phyloP scores from a whole-genome alignment of 2,113 vertebrate genomes.

The Pica pica region DNA sequence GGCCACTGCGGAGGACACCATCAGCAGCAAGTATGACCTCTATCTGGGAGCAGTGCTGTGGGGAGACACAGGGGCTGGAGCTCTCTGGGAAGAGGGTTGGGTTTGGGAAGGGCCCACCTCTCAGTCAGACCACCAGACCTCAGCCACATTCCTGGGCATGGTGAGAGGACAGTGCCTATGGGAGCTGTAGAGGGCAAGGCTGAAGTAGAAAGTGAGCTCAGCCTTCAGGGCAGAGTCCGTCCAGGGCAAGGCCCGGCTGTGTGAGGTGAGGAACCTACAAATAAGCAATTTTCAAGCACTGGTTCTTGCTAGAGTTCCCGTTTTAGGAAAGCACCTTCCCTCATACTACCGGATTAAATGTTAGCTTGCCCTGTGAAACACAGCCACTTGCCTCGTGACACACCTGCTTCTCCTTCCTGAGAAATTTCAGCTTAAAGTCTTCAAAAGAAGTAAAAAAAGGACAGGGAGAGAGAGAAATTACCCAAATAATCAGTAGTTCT shows the following conservation, averaged over 20 bases:
- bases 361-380: background rate
- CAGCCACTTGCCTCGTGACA: background rate
- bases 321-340: background rate
- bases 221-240: background rate
- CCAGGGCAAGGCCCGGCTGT: background rate
- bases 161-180: background rate
- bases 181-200: background rate
- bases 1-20: conserved; percentile 60
- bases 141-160: background rate
- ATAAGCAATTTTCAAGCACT: background rate
- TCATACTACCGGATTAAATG: background rate
- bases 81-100: background rate
- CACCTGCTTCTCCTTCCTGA: background rate
- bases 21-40: conserved; percentile 68
- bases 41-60: background rate
- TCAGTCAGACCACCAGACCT: background rate
- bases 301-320: background rate
- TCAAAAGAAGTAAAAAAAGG: background rate
- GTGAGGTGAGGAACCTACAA: background rate
- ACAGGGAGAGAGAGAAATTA: background rate
- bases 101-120: background rate
- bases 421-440: background rate
- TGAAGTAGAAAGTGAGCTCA: background rate
- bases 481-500: background rate
- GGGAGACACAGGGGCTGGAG: background rate